These are phyloP conservation scores for Phasia obesa DNA, from an alignment of 2,888 invertebrate species.

Conservation along the genomic window DNA sequence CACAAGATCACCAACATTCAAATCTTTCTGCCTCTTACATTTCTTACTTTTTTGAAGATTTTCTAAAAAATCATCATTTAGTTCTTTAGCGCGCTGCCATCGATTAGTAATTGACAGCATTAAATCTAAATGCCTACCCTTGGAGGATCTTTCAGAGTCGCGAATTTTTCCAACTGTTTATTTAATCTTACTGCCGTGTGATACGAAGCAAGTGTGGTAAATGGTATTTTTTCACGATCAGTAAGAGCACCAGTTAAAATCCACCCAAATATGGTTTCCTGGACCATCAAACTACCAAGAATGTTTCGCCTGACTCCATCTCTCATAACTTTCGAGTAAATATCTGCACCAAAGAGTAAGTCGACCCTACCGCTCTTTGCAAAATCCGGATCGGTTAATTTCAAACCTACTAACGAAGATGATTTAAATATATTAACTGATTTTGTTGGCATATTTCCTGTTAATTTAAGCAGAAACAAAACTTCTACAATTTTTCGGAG, in stretches of 20 bases:
- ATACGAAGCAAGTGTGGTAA: slow-evolving; percentile 4
- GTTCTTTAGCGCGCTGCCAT: slow-evolving; percentile 43
- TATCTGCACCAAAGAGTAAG: too few species aligned
- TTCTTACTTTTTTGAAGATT: slow-evolving; percentile 22
- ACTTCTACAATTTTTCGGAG: neutral
- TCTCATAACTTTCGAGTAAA: neutral
- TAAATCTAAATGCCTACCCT: slow-evolving; percentile 10
- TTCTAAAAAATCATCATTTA: slow-evolving; percentile 46
- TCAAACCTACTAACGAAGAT: too few species aligned
- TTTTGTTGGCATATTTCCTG: neutral
- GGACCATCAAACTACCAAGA: too few species aligned
- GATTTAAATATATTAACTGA: neutral
- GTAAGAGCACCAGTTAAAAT: slow-evolving; percentile 1
- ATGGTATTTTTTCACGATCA: neutral
- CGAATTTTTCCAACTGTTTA: too few species aligned
- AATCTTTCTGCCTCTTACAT: neutral
- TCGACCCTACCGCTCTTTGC: neutral
- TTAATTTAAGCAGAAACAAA: neutral
- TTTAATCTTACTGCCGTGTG: neutral
- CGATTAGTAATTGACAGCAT: slow-evolving; percentile 25
- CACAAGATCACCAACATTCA: too few species aligned
- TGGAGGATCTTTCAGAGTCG: slow-evolving; percentile 14
- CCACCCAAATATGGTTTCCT: slow-evolving; percentile 18
- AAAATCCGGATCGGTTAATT: neutral
- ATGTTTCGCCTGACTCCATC: too few species aligned